Evolutionary conservation across 2,888 invertebrate genomes (phyloP).

Genomic region (Cremastinae sp.): DNA sequence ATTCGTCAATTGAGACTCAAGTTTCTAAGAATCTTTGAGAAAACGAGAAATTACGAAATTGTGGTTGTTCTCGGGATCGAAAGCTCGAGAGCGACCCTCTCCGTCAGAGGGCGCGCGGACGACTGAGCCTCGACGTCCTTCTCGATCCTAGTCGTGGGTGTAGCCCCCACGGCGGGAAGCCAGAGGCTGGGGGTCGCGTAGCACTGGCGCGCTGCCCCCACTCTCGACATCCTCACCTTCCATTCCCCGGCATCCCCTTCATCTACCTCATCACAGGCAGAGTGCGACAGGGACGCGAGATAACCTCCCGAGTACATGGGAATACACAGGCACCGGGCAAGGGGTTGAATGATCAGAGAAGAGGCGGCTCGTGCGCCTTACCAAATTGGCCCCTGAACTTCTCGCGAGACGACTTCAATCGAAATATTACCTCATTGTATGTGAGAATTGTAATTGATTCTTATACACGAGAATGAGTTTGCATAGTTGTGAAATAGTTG

Average conservation of each 20-base stretch:
- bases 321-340: conserved; percentile 5
- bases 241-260: neutral
- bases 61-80: neutral
- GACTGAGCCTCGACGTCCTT: conserved; percentile 67
- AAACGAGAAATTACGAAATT: neutral
- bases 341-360: conserved; percentile 11
- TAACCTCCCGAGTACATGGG: neutral
- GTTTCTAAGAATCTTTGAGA: neutral
- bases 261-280: conserved; percentile 11
- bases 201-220: conserved; percentile 49
- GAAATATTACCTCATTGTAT: conserved; percentile 13
- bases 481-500: no score
- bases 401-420: conserved; percentile 3
- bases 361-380: conserved; percentile 46
- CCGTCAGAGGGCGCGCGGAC: conserved; percentile 77
- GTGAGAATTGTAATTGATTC: no score
- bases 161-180: conserved; percentile 67
- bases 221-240: neutral
- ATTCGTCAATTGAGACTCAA: no score
- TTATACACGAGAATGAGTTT: no score
- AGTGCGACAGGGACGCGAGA: conserved; percentile 22
- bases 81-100: conserved; percentile 71
- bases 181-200: conserved; percentile 42
- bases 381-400: conserved; percentile 8
- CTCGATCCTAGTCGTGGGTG: conserved; percentile 70